A percentile compares a stretch with the other conserved stretches of the same genome.
These are phyloP conservation scores for Endotricha flammealis DNA, from an alignment of 2,888 invertebrate genomes.

Conservation along the genomic window DNA sequence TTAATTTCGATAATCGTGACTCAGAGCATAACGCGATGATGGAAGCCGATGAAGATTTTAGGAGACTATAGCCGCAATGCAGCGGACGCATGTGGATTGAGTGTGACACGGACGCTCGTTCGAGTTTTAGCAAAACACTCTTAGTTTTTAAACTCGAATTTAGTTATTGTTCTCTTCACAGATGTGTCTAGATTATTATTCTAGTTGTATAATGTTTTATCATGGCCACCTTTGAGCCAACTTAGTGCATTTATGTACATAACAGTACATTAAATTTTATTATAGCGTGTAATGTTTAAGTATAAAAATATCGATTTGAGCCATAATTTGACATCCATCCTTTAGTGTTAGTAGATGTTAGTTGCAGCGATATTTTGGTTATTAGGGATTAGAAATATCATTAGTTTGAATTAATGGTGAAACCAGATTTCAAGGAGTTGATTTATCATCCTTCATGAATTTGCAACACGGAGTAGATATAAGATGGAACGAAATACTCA, in stretches of 20 bases:
- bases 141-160: slow-evolving; percentile 8
- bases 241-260: too few species aligned
- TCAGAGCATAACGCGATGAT: too few species aligned
- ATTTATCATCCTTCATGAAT: slow-evolving; percentile 15
- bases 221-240: too few species aligned
- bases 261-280: neutral
- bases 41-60: too few species aligned
- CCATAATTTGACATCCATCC: slow-evolving; percentile 5
- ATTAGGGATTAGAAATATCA: slow-evolving; percentile 2
- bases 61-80: too few species aligned
- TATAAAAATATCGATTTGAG: slow-evolving; percentile 3
- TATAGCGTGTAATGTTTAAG: neutral
- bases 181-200: neutral
- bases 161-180: neutral
- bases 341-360: neutral
- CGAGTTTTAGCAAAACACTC: too few species aligned
- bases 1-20: too few species aligned
- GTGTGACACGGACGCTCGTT: too few species aligned
- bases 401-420: slow-evolving; percentile 12
- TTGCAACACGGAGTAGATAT: slow-evolving; percentile 7
- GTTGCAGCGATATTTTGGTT: slow-evolving; percentile 5
- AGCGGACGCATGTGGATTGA: too few species aligned
- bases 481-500: slow-evolving; percentile 17
- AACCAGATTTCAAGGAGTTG: slow-evolving; percentile 12
- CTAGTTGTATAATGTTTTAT: neutral